Evolutionary conservation across 2,113 vertebrate genomes (phyloP).

Genomic region (Hemibagrus wyckioides): DNA sequence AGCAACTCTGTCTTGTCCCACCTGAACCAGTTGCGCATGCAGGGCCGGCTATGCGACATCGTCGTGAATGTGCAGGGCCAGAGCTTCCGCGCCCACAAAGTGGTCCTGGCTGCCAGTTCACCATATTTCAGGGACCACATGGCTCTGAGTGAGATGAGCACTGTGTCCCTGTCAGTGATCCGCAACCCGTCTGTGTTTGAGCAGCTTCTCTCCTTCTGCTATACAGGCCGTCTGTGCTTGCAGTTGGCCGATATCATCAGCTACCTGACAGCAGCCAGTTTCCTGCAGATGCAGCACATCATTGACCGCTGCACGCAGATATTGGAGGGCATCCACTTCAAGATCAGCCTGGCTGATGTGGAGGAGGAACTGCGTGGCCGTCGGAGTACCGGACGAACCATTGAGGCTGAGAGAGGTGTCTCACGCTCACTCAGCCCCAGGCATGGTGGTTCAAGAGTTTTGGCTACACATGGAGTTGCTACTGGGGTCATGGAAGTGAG

Average conservation of each 20-base stretch:
- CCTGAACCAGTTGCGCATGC: slow-evolving; percentile 95
- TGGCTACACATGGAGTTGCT: slow-evolving; percentile 72
- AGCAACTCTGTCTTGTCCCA: slow-evolving; percentile 96
- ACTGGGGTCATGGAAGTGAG: slow-evolving; percentile 75
- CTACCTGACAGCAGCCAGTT: slow-evolving; percentile 96
- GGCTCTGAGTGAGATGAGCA: slow-evolving; percentile 98
- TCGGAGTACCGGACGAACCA: slow-evolving; percentile 73
- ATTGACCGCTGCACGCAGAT: slow-evolving; percentile 98
- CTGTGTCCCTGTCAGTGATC: slow-evolving; percentile 94
- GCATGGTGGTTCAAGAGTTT: slow-evolving; percentile 73
- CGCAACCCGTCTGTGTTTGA: slow-evolving; percentile 95
- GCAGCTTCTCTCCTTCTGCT: slow-evolving; percentile 96
- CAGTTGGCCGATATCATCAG: slow-evolving; percentile 97
- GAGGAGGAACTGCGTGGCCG: slow-evolving; percentile 80
- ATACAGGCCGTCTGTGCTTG: slow-evolving; percentile 92
- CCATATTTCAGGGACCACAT: slow-evolving; percentile 99
- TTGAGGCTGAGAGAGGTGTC: slow-evolving; percentile 71
- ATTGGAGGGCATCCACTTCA: slow-evolving; percentile 96
- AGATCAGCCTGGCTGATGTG: slow-evolving; percentile 88
- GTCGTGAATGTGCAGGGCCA: slow-evolving; percentile 96
- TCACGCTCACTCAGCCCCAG: slow-evolving; percentile 74
- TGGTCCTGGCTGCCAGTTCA: slow-evolving; percentile 95
- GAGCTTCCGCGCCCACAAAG: slow-evolving; percentile 96
- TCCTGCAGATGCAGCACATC: slow-evolving; percentile 99
- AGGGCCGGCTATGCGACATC: slow-evolving; percentile 96